A percentile compares a stretch with the other conserved stretches of the same genome.
Evolutionary conservation across 53 echinoderm and acorn worm species (phyloP).

Genomic region (Henricia sp.): DNA sequence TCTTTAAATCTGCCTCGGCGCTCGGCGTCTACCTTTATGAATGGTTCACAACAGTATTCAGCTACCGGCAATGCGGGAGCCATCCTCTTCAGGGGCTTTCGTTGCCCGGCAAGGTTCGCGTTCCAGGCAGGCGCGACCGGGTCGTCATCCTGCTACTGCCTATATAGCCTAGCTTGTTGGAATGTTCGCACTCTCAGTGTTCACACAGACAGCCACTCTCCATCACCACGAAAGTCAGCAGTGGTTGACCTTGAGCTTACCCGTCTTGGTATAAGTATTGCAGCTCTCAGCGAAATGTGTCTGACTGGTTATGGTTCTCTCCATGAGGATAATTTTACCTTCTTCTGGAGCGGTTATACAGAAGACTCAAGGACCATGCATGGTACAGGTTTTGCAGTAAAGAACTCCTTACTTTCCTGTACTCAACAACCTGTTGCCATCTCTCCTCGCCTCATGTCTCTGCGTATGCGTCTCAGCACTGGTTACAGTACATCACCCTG

Average conservation of each 20-base stretch:
- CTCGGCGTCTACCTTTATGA: not conserved
- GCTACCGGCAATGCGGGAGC: slow-evolving; percentile 14
- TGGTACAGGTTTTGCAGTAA: slow-evolving; percentile 28
- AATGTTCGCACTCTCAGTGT: no score
- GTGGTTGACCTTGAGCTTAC: slow-evolving; percentile 22
- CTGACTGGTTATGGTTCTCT: slow-evolving; percentile 34
- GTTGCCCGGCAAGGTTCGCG: no score
- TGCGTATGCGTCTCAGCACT: not conserved
- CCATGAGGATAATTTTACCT: slow-evolving; percentile 25
- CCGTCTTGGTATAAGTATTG: slow-evolving; percentile 27
- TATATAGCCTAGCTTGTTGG: slow-evolving; percentile 4
- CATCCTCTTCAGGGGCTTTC: not conserved
- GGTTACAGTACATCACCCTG: no score
- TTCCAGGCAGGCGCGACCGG: slow-evolving; percentile 27
- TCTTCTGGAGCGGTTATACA: slow-evolving; percentile 24
- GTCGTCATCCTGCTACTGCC: slow-evolving; percentile 36
- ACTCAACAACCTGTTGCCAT: slow-evolving; percentile 20
- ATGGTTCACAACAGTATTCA: not conserved
- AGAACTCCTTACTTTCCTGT: slow-evolving; percentile 12
- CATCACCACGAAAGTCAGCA: slow-evolving; percentile 13
- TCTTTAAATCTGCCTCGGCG: not conserved
- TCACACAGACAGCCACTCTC: not conserved
- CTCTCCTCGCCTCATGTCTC: slow-evolving; percentile 30
- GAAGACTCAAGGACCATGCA: slow-evolving; percentile 9
- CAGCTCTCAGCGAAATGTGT: slow-evolving; percentile 26